Evolutionary conservation across 2,113 vertebrate genomes (phyloP).

Genomic region (Crotophaga sulcirostris): DNA sequence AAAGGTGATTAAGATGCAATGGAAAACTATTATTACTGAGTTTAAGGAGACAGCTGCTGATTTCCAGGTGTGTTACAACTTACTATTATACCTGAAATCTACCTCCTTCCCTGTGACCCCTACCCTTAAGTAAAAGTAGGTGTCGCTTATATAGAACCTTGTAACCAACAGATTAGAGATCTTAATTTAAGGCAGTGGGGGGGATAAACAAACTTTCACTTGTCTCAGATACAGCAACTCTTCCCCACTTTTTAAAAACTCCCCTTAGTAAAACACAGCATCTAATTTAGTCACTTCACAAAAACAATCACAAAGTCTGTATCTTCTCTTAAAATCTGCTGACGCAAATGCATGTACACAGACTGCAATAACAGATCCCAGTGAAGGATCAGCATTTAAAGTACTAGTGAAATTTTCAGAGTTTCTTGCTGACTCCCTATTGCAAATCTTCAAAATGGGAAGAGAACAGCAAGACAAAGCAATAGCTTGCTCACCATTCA

Average conservation of each 20-base stretch:
- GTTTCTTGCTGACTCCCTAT: background rate
- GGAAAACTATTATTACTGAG: background rate
- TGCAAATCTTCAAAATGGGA: background rate
- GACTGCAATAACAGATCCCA: background rate
- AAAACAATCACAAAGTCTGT: background rate
- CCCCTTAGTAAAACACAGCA: background rate
- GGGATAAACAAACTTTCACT: background rate
- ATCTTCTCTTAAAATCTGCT: background rate
- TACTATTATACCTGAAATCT: background rate
- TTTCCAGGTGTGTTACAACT: background rate
- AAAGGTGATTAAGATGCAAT: background rate
- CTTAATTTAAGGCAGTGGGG: background rate
- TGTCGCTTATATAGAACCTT: background rate
- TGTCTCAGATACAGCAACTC: background rate
- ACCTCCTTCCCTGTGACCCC: background rate
- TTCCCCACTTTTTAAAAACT: background rate
- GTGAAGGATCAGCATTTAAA: background rate
- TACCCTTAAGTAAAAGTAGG: background rate
- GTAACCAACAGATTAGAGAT: background rate
- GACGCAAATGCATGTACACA: background rate
- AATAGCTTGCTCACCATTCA: background rate
- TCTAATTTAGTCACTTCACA: background rate
- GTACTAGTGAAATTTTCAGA: background rate
- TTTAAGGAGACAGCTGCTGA: background rate
- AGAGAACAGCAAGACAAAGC: background rate